Conservation (phyloP, 2,113 vertebrate genomes). For the Spheniscus mendiculus region DNA sequence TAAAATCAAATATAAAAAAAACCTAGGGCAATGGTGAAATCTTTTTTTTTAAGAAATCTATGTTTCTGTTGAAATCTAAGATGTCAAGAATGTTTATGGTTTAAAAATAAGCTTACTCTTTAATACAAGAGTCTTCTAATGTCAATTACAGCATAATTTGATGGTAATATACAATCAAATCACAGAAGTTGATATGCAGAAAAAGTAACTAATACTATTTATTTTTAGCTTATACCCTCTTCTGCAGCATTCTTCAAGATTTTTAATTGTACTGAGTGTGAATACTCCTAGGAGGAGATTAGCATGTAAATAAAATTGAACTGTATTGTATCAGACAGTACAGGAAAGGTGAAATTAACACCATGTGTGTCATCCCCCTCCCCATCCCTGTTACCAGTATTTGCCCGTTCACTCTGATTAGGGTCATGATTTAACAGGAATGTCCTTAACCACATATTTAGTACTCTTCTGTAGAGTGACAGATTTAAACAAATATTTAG, state of each 20-base stretch:
- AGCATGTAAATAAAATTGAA: not conserved
- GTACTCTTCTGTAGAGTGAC: not conserved
- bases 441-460: not conserved
- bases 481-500: not conserved
- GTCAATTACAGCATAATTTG: not conserved
- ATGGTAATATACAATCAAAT: not conserved
- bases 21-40: not conserved
- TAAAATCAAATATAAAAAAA: constrained; percentile 29
- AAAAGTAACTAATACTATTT: not conserved
- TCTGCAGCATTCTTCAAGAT: not conserved
- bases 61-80: not conserved
- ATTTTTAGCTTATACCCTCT: not conserved
- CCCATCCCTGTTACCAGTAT: not conserved
- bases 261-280: not conserved
- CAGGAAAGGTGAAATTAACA: not conserved
- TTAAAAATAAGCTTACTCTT: not conserved
- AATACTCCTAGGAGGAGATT: not conserved
- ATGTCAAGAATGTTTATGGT: not conserved
- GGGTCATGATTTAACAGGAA: not conserved
- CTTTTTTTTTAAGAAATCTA: not conserved
- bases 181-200: not conserved
- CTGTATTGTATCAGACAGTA: not conserved
- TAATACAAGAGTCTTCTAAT: not conserved
- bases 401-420: not conserved
- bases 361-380: no score